Evolutionary conservation across 1,140 invertebrate genomes (phyloP).

Genomic region (Diabrotica undecimpunctata): DNA sequence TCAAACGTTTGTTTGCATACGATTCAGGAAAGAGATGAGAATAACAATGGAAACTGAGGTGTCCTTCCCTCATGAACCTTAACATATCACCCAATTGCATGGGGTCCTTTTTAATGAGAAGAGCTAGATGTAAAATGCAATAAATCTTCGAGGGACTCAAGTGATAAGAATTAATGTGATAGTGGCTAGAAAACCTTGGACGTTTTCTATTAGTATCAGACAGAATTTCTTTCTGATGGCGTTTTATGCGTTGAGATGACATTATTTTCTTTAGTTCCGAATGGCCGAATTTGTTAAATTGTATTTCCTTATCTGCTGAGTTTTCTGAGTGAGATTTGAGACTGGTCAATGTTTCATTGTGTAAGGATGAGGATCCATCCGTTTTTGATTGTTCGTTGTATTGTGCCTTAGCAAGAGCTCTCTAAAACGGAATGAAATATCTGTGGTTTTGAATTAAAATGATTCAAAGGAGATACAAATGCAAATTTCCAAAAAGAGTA

Average conservation of each 20-base stretch:
- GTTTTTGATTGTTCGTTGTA: constrained; percentile 45
- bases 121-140: constrained; percentile 53
- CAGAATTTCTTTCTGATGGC: constrained; percentile 32
- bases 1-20: constrained; percentile 33
- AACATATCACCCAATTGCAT: constrained; percentile 59
- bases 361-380: constrained; percentile 36
- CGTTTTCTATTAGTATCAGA: no score
- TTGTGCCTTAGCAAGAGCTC: constrained; percentile 32
- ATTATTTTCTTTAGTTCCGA: constrained; percentile 39
- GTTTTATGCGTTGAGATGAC: constrained; percentile 40
- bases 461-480: no score
- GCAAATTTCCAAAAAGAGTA: no score
- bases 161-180: no score
- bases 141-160: constrained; percentile 47
- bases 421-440: constrained; percentile 5
- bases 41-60: constrained; percentile 54
- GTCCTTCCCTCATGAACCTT: constrained; percentile 57
- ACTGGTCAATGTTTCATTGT: constrained; percentile 46
- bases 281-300: constrained; percentile 45
- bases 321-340: constrained; percentile 38
- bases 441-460: not conserved
- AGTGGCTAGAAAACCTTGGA: no score
- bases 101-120: constrained; percentile 54
- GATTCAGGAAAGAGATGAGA: constrained; percentile 55
- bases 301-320: constrained; percentile 33